phyloP scores from a whole-genome alignment of 2,797 vertebrate genomes.

The Ctenopoma kingsleyae region DNA sequence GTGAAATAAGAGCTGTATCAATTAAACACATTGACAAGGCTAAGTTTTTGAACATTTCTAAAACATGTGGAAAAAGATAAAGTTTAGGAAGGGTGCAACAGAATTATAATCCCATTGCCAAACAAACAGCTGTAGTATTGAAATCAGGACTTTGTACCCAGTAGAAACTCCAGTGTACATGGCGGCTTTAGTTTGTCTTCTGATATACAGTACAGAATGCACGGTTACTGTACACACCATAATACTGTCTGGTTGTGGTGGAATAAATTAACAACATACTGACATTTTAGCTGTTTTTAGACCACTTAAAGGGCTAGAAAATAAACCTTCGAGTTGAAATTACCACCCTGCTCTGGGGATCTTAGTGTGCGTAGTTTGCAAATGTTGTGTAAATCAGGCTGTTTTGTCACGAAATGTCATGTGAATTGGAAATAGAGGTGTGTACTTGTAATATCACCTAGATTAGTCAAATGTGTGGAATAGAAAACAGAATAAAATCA shows the following conservation, averaged over 20 bases:
- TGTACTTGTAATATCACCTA: too few species aligned
- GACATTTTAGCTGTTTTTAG: background rate
- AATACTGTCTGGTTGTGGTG: background rate
- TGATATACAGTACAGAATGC: constrained; percentile 13
- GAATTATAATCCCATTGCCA: constrained; percentile 36
- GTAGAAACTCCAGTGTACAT: constrained; percentile 23
- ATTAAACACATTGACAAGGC: background rate
- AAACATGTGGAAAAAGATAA: constrained; percentile 12
- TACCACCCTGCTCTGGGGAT: background rate
- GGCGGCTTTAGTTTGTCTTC: constrained; percentile 26
- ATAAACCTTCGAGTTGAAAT: background rate
- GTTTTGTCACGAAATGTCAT: background rate
- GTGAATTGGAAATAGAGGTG: background rate
- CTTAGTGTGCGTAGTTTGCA: background rate
- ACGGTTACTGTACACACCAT: background rate
- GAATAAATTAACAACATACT: background rate
- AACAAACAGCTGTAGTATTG: constrained; percentile 46
- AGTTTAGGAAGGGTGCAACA: constrained; percentile 5
- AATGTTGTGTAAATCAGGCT: constrained; percentile 8
- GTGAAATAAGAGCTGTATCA: background rate
- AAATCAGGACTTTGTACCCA: constrained; percentile 70
- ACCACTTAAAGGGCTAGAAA: background rate
- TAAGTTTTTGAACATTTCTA: constrained; percentile 6
- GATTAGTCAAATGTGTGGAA: too few species aligned
- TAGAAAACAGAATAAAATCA: too few species aligned